Percentiles rank a stretch among this genome's conserved stretches.
Evolutionary conservation across 1,140 invertebrate genomes (phyloP).

Genomic region (Drosophila pseudoananassae): DNA sequence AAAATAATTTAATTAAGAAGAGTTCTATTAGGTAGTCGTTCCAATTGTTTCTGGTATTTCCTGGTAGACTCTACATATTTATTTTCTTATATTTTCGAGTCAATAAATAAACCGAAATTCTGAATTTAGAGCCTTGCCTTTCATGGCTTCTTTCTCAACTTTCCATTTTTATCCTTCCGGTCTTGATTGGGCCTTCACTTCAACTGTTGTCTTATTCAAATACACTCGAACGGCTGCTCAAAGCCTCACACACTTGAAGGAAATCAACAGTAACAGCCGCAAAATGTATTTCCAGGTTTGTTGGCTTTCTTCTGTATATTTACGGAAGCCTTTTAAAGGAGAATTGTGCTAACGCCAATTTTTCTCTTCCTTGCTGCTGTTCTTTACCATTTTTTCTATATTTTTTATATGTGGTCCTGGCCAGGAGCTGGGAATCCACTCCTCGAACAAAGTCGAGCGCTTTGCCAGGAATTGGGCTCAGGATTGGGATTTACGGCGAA

Average conservation of each 20-base stretch:
- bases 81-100: background rate
- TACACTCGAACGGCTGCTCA: slow-evolving; percentile 35
- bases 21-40: too few species aligned
- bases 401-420: slow-evolving; percentile 33
- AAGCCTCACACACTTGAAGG: slow-evolving; percentile 30
- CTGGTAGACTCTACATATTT: background rate
- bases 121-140: background rate
- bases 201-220: slow-evolving; percentile 48
- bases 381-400: slow-evolving; percentile 14
- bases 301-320: slow-evolving; percentile 23
- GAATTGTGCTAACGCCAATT: slow-evolving; percentile 47
- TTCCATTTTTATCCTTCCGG: slow-evolving; percentile 8
- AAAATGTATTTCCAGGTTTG: slow-evolving; percentile 25
- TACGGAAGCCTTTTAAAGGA: slow-evolving; percentile 43
- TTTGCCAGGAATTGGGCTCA: slow-evolving; percentile 17
- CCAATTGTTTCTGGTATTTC: too few species aligned
- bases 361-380: slow-evolving; percentile 2
- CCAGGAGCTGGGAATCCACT: slow-evolving; percentile 18
- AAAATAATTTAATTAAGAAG: too few species aligned
- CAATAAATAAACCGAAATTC: slow-evolving; percentile 23
- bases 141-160: slow-evolving; percentile 15
- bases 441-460: slow-evolving; percentile 36
- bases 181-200: slow-evolving; percentile 42
- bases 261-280: slow-evolving; percentile 38
- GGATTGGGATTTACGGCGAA: slow-evolving; percentile 44